Evolutionary conservation across 1,140 invertebrate genomes (phyloP), one percentile per base, ranked within the genome.

Genomic region (Bombus breviceps): DNA sequence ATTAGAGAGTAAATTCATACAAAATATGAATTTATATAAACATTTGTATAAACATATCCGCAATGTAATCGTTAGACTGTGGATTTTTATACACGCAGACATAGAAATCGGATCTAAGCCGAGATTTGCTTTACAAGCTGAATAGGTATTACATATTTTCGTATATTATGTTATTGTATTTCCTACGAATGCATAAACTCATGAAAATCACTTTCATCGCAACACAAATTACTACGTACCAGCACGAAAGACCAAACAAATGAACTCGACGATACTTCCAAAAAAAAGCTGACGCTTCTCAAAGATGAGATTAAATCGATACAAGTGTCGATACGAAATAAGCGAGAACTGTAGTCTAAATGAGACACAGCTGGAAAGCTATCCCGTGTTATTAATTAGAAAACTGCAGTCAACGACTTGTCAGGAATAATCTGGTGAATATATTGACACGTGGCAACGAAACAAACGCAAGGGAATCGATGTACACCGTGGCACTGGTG

Each of bases 401-500:
- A 22, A 43, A 76, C 25, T 4, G 6, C 37, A 39, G 25, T 77
- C 15, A 41, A 62, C 32, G 59, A 72, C 2, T 41, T 10, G 15
- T 39, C n/a, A 13, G 79, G 85, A 84, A 85, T 69, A 74, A 88
- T 59, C 69, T 39, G 28, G n/a, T 37, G 43, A 22, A 25, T 39
- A 12, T 41, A 78, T 81, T 57, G 59, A 88, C 66, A 88, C 76
- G 72, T 73, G 34, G 59, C 81, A 74, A 74, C 41, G 43, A 12
- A 22, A 34, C n/a, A 28, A 75, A 32, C 28, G n/a, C 74, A 86
- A 78, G 47, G 47, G 73, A 71, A 88, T 89, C 88, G 87, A 89
- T 76, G 41, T 83, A 79, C 87, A 86, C 83, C 83, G 87, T 79
- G 78, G 79, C 43, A 75, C 47, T 78, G 68, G 37, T 57, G 57